phyloP scores from a whole-genome alignment of 1,140 invertebrate species.

The Delia radicum region DNA sequence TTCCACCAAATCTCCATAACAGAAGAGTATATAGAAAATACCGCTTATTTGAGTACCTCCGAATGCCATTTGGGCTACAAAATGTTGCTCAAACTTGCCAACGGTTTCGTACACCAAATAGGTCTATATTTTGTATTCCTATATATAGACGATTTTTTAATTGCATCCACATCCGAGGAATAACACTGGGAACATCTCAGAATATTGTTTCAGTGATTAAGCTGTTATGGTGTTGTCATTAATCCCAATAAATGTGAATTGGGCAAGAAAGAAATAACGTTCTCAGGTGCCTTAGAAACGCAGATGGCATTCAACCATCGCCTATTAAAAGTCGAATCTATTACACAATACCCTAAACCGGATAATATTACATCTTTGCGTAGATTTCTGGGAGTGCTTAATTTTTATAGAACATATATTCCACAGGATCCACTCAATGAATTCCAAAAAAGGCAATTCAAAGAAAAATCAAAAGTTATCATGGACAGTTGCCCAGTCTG shows the following conservation, averaged over 20 bases:
- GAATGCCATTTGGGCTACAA: constrained; percentile 52
- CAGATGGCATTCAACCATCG: not conserved
- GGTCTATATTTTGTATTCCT: constrained; percentile 46
- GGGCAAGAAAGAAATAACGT: constrained; percentile 45
- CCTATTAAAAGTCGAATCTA: not conserved
- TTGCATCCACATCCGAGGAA: constrained; percentile 54
- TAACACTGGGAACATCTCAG: constrained; percentile 35
- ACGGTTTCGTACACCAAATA: constrained; percentile 57
- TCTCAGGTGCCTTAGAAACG: constrained; percentile 51
- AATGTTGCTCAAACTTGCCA: constrained; percentile 57
- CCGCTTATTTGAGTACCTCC: constrained; percentile 52
- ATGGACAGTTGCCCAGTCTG: not conserved
- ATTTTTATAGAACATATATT: constrained; percentile 6
- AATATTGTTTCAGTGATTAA: constrained; percentile 32
- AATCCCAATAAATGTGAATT: constrained; percentile 41
- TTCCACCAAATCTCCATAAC: not conserved
- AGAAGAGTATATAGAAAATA: constrained; percentile 31
- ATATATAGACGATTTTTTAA: constrained; percentile 59
- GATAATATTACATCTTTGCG: not conserved
- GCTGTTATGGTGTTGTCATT: constrained; percentile 35
- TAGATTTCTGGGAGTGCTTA: not conserved
- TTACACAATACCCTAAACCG: not conserved
- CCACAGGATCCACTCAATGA: not conserved
- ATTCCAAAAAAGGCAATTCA: not conserved
- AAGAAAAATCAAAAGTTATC: not conserved